Percentiles rank a stretch among this genome's conserved stretches.
Conservation (phyloP, 2,113 vertebrate genomes). For the Trogon melanurus region DNA sequence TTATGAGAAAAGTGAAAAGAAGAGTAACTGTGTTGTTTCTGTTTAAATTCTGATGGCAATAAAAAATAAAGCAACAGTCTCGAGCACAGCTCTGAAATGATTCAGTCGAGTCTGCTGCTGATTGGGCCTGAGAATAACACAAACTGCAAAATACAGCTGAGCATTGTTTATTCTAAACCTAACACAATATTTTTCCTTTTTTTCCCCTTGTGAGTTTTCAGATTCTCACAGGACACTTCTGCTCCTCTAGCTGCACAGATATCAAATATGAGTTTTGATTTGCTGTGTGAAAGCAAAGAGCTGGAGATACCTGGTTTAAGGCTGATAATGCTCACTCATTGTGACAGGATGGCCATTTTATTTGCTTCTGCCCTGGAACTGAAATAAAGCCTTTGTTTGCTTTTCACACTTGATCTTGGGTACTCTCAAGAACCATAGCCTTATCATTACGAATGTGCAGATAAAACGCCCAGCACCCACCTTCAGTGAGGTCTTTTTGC, state of each 20-base stretch:
- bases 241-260: background rate
- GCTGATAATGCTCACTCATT: background rate
- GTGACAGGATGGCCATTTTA: background rate
- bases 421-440: background rate
- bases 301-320: background rate
- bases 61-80: background rate
- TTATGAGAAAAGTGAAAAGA: background rate
- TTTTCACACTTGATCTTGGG: background rate
- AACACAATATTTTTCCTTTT: background rate
- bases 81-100: background rate
- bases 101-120: background rate
- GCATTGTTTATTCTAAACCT: background rate
- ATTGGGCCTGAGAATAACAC: background rate
- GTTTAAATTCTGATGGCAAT: background rate
- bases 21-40: background rate
- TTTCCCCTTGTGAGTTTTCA: background rate
- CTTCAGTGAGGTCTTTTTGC: background rate
- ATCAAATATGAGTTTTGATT: background rate
- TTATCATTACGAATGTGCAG: background rate
- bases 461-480: background rate
- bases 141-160: constrained; percentile 10
- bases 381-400: background rate
- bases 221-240: background rate
- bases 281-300: background rate
- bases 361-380: background rate